phyloP scores from a whole-genome alignment of 2,888 invertebrate genomes.

The Anaspis maculata region DNA sequence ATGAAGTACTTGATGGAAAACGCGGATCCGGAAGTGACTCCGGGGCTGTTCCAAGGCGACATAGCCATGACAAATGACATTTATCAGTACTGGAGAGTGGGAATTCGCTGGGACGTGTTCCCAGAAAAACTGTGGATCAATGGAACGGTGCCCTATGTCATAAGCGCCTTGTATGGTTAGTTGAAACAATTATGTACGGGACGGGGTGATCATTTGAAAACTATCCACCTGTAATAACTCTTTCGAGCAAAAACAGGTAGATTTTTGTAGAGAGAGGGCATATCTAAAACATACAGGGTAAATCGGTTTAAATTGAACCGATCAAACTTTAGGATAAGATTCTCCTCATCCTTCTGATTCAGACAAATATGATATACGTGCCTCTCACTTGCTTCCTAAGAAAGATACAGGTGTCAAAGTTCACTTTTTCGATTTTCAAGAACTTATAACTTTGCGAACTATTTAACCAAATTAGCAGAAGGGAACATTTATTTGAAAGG shows the following conservation, averaged over 20 bases:
- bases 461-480: too few species aligned
- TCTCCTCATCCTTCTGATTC: too few species aligned
- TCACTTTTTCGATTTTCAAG: too few species aligned
- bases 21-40: slow-evolving; percentile 57
- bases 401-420: too few species aligned
- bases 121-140: slow-evolving; percentile 59
- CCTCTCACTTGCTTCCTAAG: too few species aligned
- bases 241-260: too few species aligned
- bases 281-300: too few species aligned
- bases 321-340: too few species aligned
- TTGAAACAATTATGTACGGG: slow-evolving; percentile 1
- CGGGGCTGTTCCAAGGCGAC: slow-evolving; percentile 60
- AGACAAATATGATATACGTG: too few species aligned
- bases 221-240: background rate
- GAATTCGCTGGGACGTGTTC: slow-evolving; percentile 55
- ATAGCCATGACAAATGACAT: slow-evolving; percentile 57
- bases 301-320: too few species aligned
- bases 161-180: slow-evolving; percentile 53
- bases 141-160: slow-evolving; percentile 56
- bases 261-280: slow-evolving; percentile 1
- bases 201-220: slow-evolving; percentile 5
- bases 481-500: too few species aligned
- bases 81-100: slow-evolving; percentile 53
- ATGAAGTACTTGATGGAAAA: slow-evolving; percentile 20
- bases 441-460: too few species aligned